A percentile compares a stretch with the other conserved stretches of the same genome.
Conservation (phyloP, 2,113 vertebrate genomes). For the Loxodonta africana region DNA sequence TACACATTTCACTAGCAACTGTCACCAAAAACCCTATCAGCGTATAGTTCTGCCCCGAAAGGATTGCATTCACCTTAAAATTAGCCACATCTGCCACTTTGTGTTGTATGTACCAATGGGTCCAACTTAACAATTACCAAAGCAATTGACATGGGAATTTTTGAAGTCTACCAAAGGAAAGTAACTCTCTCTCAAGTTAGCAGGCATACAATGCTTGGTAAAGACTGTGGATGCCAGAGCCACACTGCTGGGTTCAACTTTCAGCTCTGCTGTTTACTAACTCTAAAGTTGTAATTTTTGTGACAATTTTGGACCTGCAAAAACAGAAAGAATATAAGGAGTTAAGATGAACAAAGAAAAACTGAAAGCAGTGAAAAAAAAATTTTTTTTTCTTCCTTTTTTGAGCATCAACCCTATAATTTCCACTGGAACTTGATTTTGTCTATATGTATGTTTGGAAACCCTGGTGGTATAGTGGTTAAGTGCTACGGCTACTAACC, state of each 20-base stretch:
- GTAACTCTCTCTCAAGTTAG: neutral
- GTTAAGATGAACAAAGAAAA: constrained; percentile 36
- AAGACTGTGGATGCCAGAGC: neutral
- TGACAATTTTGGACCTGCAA: neutral
- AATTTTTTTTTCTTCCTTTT: neutral
- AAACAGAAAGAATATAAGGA: neutral
- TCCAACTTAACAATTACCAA: constrained; percentile 2
- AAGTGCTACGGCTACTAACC: too few relatives aligned
- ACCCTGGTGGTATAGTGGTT: too few relatives aligned
- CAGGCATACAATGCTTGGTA: neutral
- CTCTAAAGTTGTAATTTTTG: constrained; percentile 2
- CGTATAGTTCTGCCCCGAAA: neutral
- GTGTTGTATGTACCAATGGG: neutral
- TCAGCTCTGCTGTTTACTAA: neutral
- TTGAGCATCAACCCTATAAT: constrained; percentile 25
- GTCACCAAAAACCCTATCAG: neutral
- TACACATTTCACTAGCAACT: neutral
- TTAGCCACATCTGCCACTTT: neutral
- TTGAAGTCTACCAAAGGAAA: constrained; percentile 21
- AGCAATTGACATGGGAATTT: neutral
- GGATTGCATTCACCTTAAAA: neutral
- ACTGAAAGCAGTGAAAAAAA: constrained; percentile 20
- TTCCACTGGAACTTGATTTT: neutral
- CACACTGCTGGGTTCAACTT: neutral
- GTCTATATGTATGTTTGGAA: neutral